Conservation (phyloP, 2,888 invertebrate genomes). For the Hedychridium roseum region DNA sequence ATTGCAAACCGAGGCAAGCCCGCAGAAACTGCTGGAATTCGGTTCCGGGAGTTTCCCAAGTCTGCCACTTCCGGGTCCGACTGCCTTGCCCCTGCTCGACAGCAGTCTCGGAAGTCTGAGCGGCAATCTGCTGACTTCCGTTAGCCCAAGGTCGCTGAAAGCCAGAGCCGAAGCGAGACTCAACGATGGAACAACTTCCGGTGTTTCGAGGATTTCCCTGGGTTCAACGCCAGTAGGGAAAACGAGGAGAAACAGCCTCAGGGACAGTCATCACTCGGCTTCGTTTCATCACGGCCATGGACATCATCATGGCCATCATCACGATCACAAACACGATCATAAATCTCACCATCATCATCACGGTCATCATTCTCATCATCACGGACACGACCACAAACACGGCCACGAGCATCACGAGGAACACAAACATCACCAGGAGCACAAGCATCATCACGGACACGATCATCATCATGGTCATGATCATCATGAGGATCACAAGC, state of each 20-base stretch:
- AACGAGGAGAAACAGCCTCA: slow-evolving; percentile 14
- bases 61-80: slow-evolving; percentile 14
- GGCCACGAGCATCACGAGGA: slow-evolving; percentile 45
- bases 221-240: slow-evolving; percentile 11
- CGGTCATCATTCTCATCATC: slow-evolving; percentile 38
- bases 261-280: slow-evolving; percentile 26
- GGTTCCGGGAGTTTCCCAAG: slow-evolving; percentile 24
- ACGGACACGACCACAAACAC: slow-evolving; percentile 47
- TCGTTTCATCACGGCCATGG: slow-evolving; percentile 41
- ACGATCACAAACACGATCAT: slow-evolving; percentile 45
- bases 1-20: slow-evolving; percentile 27
- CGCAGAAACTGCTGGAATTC: slow-evolving; percentile 41
- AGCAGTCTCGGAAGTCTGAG: slow-evolving; percentile 19
- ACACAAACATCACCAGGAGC: slow-evolving; percentile 42
- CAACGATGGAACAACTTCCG: neutral
- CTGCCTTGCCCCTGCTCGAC: slow-evolving; percentile 6
- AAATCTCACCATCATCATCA: slow-evolving; percentile 42
- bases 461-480: slow-evolving; percentile 42
- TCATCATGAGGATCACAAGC: slow-evolving; percentile 45
- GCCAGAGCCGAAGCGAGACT: slow-evolving; percentile 17
- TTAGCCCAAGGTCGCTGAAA: slow-evolving; percentile 18
- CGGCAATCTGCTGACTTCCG: slow-evolving; percentile 15
- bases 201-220: too few species aligned
- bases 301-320: slow-evolving; percentile 40
- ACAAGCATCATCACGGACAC: slow-evolving; percentile 45